phyloP scores from a whole-genome alignment of 2,797 vertebrate genomes.

The Tympanoctomys barrerae region DNA sequence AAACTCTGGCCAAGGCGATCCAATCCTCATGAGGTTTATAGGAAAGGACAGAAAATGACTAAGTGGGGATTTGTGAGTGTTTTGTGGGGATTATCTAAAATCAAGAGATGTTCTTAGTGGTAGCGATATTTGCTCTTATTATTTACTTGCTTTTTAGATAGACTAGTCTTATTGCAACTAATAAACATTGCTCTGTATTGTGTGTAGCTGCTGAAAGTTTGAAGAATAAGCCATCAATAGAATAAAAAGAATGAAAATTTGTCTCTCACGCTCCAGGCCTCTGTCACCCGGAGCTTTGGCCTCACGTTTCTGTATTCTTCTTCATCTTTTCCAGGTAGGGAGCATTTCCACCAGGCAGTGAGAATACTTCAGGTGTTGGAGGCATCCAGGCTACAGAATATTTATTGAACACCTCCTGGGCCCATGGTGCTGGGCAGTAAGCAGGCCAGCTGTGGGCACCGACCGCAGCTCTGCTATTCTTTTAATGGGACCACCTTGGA shows the following conservation, averaged over 20 bases:
- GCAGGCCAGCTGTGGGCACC: not conserved
- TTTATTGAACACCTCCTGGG: not conserved
- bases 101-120: slow-evolving; percentile 26
- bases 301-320: not conserved
- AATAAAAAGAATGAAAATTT: not conserved
- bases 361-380: not conserved
- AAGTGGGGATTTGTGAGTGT: not conserved
- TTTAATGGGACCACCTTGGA: not conserved
- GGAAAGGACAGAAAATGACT: not conserved
- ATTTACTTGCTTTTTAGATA: slow-evolving; percentile 27
- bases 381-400: not conserved
- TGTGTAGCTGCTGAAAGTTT: not conserved
- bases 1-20: not conserved
- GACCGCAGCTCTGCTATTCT: not conserved
- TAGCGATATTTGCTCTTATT: not conserved
- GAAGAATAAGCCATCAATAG: not conserved
- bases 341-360: not conserved
- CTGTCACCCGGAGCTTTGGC: not conserved
- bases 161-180: not conserved
- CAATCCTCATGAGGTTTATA: not conserved
- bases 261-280: not conserved
- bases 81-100: slow-evolving; percentile 7
- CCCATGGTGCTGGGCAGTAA: not conserved
- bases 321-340: not conserved
- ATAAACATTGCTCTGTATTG: not conserved